phyloP scores from a whole-genome alignment of 2,888 invertebrate species.

The Gastrophysa polygoni region DNA sequence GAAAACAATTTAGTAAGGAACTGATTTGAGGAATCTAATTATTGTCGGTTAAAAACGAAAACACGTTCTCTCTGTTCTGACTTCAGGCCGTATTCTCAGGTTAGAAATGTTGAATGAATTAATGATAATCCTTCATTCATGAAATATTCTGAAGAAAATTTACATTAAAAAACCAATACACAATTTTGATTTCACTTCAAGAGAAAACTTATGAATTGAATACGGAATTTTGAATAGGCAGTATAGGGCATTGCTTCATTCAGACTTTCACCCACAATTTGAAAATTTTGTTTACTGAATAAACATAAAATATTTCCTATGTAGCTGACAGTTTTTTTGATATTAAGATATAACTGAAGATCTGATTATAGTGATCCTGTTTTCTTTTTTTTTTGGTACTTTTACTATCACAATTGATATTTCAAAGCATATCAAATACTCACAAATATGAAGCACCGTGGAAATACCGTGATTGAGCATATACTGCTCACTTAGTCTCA shows the following conservation, averaged over 20 bases:
- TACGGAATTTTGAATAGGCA: no score
- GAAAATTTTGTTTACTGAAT: no score
- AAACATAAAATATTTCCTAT: no score
- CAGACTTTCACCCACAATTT: no score
- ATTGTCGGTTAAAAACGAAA: background rate
- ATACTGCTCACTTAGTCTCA: conserved; percentile 49
- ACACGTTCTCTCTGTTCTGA: background rate
- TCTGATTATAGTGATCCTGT: background rate
- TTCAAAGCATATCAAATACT: conserved; percentile 15
- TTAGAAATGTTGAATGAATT: no score
- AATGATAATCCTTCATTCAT: no score
- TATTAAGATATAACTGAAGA: background rate
- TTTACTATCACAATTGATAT: background rate
- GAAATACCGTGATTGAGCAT: conserved; percentile 9
- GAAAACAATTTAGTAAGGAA: background rate
- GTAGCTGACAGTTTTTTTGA: background rate
- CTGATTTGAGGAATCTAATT: background rate
- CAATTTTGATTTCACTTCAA: no score
- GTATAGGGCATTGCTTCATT: no score
- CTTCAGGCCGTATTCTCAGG: no score
- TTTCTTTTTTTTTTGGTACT: background rate
- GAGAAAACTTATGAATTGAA: no score
- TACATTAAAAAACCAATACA: no score
- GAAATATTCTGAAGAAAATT: no score
- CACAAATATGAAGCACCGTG: conserved; percentile 14